Base-by-base conservation (phyloP, 2,113 vertebrate species). In the Poicephalus meyeri region DNA sequence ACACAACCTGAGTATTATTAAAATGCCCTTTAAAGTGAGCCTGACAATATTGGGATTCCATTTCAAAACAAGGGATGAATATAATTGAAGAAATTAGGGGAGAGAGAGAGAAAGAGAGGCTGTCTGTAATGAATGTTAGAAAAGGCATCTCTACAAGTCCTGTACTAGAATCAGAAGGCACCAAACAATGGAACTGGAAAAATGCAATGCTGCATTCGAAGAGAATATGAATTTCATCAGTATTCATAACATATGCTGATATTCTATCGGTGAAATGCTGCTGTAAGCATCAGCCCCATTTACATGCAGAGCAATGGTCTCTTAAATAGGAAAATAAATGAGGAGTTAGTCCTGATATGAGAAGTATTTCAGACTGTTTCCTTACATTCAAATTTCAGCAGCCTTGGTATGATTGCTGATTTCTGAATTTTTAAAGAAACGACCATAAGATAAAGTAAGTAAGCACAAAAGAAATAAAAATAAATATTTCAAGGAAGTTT, bases 271-370 rank as follows among this genome's bases (percentile, higher is more conserved):
- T 82, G 89, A 46, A 79, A 80, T 0, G 2, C 72, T 91, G 77
- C 79, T 86, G 64, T 86, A 86, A 93, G 71, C 91, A 79, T 63
- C 53, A 58, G 46, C 5, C 77, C 41, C 35, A 96, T 96, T 94
- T 96, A 86, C 52, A 95, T 96, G 88, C 92, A 91, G 71, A 91
- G 60, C 80, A 85, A 52, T 35, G 19, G 47, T 90, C 37, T 80
- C 63, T 82, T 82, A 97, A 96, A 95, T 86, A 90, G 80, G 76
- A 88, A 91, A 95, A 93, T 94, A 95, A 95, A 93, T 91, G 93
- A 93, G 74, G 91, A 84, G 71, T 96, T 94, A 91, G 89, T 80
- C 65, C 73, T 84, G 93, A 88, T 91, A 70, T 9, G 44, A 86
- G 58, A 88, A 90, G 35, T 49, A n/a, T 89, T 93, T 93, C 29